Evolutionary conservation across 2,888 invertebrate species (phyloP), one percentile per base, ranked within the genome.

Genomic region (Amiota mariae): DNA sequence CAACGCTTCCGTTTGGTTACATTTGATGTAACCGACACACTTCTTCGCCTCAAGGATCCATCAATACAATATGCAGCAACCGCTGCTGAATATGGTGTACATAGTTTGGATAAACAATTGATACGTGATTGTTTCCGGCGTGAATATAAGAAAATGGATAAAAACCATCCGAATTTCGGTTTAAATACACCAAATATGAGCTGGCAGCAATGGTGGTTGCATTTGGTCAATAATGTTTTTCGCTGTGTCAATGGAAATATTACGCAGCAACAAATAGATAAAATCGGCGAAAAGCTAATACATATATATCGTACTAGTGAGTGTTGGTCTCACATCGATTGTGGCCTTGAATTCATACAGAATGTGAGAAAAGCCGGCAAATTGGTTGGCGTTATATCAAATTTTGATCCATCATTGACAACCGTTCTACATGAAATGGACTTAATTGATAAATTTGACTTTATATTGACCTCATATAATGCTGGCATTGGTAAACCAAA

Each of bases 21-120:
- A 2, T 97, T 98, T 88, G 98, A 98, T 89, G 94, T 95, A 71
- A 97, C 96, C 2, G 96, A 96, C 80, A 98, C 97, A 0, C 89
- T 98, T n/a, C 89, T 98, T 13, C 92, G 92, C 79, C 94, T 96
- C 36, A 81, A 79, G 49, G 90, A 93, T 56, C 94, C 94, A 1
- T 94, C 93, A 76, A 90, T 93, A 72, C 93, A 94, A 86, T 97
- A 97, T 88, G 91, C 93, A 0, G 90, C 92, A 76, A 92, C 94
- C 66, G 97, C 94, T 0, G 90, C 90, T 1, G 90, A 92, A 71
- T 91, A 94, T 87, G 97, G 96, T 1, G 79, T 88, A 1, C 11
- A 71, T 0, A 75, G 84, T 15, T 68, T 90, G 8, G 82, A 89
- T 51, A 79, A 79, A 13, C 3, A 75, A 0, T 74, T 78, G 15